Evolutionary conservation across 2,113 vertebrate species (phyloP).

Genomic region (Muntiacus reevesi): DNA sequence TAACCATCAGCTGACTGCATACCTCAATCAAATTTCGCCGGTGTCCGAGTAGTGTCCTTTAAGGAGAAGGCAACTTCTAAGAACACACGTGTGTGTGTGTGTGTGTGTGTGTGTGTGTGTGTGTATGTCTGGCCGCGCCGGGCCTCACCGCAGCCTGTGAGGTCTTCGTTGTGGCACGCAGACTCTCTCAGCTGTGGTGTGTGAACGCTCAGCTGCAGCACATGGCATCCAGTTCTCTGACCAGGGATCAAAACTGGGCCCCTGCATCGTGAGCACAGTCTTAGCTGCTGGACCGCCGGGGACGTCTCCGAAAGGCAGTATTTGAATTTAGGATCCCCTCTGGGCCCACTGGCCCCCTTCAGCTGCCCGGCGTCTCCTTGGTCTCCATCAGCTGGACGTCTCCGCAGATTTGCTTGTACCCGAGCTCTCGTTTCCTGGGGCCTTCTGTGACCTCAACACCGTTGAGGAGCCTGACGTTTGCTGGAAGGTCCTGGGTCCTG

Average conservation of each 20-base stretch:
- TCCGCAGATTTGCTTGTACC: background rate
- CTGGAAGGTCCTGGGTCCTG: background rate
- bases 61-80: background rate
- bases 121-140: fast-evolving
- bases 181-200: background rate
- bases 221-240: background rate
- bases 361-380: background rate
- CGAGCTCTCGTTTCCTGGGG: background rate
- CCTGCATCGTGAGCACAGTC: background rate
- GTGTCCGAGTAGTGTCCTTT: background rate
- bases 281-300: background rate
- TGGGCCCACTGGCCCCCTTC: background rate
- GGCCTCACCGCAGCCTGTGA: background rate
- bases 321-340: background rate
- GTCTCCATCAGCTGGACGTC: background rate
- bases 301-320: background rate
- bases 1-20: background rate
- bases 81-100: fast-evolving
- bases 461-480: background rate
- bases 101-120: background rate
- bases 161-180: background rate
- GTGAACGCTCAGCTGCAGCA: background rate
- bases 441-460: background rate
- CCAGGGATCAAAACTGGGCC: background rate
- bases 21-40: background rate